Evolutionary conservation across 1,140 invertebrate species (phyloP), one percentile per base, ranked within the genome.

Genomic region (Druon quercuslanigerum): DNA sequence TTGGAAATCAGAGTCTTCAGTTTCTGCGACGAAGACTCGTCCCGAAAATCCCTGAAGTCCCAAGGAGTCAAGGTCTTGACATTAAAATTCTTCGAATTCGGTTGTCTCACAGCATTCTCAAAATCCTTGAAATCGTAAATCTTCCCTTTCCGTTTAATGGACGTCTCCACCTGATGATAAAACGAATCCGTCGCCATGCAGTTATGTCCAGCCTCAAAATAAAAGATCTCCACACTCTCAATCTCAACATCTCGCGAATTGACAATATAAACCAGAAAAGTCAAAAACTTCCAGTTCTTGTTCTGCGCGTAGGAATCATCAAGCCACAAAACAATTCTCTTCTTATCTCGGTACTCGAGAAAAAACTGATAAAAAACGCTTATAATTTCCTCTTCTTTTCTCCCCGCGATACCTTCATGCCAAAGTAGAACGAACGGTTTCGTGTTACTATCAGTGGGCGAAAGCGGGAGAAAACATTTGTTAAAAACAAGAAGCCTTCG

Each of bases 81-180:
- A 16, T 33, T 17, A 3, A 40, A 51, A 72, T 75, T 72, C 40
- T n/a, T 66, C 16, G 9, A 16, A 74, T 76, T 73, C n/a, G 76
- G 50, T 16, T 78, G 54, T 70, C 40, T 52, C 14, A 80, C 78
- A 33, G 73, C 73, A 46, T 33, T 20, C 6, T 71, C 51, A 81
- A 85, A 89, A 79, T 90, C 87, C 66, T 80, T 79, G 75, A 87
- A 87, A 77, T 87, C 83, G 50, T 84, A 87, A 12, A 87, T 71
- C 51, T 85, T 84, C 66, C 56, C 74, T 16, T 73, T 66, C 75
- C 79, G 79, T 20, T 81, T 83, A 70, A 87, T 54, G 19, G 78
- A 83, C 40, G 60, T 60, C 77, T 87, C 86, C 3, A 86, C 82
- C 54, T 84, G 78, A 75, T 86, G 86, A 71, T 85, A 83, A 75